Evolutionary conservation across 2,888 invertebrate genomes (phyloP).

Genomic region (Actias luna): DNA sequence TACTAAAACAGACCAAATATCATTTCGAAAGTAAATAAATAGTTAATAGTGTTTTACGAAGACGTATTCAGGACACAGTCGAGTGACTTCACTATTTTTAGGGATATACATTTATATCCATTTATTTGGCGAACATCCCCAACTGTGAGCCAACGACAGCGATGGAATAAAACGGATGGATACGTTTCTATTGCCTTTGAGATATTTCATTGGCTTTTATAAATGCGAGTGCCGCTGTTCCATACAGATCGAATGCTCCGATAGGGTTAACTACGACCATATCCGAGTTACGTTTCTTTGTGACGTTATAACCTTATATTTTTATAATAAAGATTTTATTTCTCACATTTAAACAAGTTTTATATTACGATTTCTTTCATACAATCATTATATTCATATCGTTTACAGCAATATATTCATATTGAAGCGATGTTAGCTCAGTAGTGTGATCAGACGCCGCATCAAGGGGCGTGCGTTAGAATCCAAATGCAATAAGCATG

Average conservation of each 20-base stretch:
- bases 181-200: slow-evolving; percentile 56
- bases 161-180: slow-evolving; percentile 47
- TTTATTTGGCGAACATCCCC: slow-evolving; percentile 52
- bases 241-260: slow-evolving; percentile 37
- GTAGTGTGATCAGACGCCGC: too few relatives aligned
- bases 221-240: slow-evolving; percentile 49
- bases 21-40: not conserved
- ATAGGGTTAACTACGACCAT: slow-evolving; percentile 29
- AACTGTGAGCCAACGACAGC: slow-evolving; percentile 40
- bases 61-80: slow-evolving; percentile 37
- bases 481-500: too few relatives aligned
- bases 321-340: not conserved
- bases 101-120: slow-evolving; percentile 55
- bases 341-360: not conserved
- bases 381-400: not conserved
- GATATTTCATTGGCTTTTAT: slow-evolving; percentile 60
- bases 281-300: slow-evolving; percentile 14
- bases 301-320: not conserved
- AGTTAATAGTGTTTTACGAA: slow-evolving; percentile 14
- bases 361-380: not conserved
- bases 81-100: slow-evolving; percentile 37
- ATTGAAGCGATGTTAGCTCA: too few relatives aligned
- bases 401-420: too few relatives aligned
- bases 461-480: too few relatives aligned
- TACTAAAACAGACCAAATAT: not conserved